These are phyloP conservation scores for Eufriesea mexicana DNA, from an alignment of 1,140 invertebrate genomes.

Conservation along the genomic window DNA sequence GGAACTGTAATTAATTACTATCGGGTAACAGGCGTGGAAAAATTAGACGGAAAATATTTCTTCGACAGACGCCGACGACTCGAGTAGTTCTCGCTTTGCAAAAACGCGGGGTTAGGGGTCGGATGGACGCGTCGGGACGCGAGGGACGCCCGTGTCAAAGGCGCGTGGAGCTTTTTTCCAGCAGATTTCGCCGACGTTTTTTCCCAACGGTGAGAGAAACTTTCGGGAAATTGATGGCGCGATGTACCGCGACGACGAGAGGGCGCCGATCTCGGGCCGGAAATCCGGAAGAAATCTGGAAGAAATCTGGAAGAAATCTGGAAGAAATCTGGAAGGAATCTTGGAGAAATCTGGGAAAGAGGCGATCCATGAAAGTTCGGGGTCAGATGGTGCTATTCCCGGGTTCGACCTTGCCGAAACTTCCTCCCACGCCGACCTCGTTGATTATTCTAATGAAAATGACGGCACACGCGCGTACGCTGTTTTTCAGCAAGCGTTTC, in stretches of 20 bases:
- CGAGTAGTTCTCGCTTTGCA: background rate
- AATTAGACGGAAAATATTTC: constrained; percentile 7
- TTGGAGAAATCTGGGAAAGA: constrained; percentile 27
- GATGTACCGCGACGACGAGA: constrained; percentile 30
- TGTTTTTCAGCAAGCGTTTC: background rate
- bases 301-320: constrained; percentile 32
- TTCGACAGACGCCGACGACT: background rate
- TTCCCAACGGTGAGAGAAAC: constrained; percentile 27
- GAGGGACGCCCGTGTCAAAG: background rate
- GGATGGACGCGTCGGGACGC: background rate
- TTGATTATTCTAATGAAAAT: constrained; percentile 45
- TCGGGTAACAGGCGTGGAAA: too few species aligned
- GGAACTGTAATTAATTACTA: background rate
- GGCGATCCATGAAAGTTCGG: constrained; percentile 21
- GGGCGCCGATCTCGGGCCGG: constrained; percentile 28
- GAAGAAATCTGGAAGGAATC: constrained; percentile 46
- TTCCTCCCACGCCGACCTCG: background rate
- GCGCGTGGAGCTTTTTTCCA: background rate
- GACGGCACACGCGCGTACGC: background rate
- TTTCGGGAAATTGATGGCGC: constrained; percentile 45
- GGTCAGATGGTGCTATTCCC: constrained; percentile 13
- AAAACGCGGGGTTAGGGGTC: too few species aligned
- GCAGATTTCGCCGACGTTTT: constrained; percentile 27
- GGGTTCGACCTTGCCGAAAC: constrained; percentile 5
- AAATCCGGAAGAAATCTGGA: constrained; percentile 44